Conservation (phyloP, 2,888 invertebrate genomes). For the Stenchaetothrips biformis region DNA sequence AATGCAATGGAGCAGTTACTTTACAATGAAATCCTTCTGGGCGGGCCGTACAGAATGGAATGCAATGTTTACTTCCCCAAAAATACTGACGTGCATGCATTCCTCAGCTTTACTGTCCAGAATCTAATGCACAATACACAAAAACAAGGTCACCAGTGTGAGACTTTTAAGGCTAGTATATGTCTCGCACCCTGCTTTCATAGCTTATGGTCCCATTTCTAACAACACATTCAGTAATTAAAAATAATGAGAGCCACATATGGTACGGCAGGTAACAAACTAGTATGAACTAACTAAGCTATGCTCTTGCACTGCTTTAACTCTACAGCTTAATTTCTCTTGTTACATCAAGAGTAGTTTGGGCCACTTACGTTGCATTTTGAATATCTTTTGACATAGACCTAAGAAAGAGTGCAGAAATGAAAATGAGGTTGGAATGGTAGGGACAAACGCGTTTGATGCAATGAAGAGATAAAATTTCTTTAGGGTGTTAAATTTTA, state of each 20-base stretch:
- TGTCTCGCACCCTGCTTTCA: no score
- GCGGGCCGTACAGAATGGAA: background rate
- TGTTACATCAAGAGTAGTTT: background rate
- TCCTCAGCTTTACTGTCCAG: no score
- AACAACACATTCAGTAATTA: background rate
- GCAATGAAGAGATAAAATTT: no score
- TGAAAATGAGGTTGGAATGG: background rate
- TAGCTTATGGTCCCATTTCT: background rate
- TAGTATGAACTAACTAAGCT: background rate
- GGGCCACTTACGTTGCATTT: conserved; percentile 15
- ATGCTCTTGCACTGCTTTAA: background rate
- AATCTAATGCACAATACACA: no score
- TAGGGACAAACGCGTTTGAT: no score
- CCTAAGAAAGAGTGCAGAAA: background rate
- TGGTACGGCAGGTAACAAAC: background rate
- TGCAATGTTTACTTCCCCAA: background rate
- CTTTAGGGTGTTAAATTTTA: no score
- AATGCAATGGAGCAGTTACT: background rate
- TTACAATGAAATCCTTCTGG: background rate
- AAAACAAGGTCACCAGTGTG: no score
- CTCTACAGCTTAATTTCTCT: background rate
- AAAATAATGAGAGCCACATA: background rate
- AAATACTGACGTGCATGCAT: no score
- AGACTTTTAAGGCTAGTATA: no score
- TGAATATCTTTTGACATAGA: conserved; percentile 21